A percentile compares a stretch with the other conserved stretches of the same genome.
Evolutionary conservation across 2,888 invertebrate species (phyloP).

Genomic region (Abrostola triplasia): DNA sequence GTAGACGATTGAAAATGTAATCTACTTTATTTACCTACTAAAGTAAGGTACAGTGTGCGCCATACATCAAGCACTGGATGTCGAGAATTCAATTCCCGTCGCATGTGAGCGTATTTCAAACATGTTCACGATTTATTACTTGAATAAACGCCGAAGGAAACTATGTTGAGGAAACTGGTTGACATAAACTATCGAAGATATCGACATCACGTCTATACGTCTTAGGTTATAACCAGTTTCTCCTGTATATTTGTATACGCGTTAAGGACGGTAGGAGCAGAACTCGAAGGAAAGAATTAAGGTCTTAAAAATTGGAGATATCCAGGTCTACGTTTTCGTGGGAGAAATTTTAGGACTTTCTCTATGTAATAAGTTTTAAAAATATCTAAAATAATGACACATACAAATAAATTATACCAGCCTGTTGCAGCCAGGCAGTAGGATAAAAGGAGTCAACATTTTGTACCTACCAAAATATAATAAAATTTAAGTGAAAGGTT

Average conservation of each 20-base stretch:
- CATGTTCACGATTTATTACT: constrained; percentile 36
- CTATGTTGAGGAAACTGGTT: constrained; percentile 14
- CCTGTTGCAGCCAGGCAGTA: too few species aligned
- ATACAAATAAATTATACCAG: too few species aligned
- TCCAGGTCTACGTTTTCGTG: too few species aligned
- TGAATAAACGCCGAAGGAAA: constrained; percentile 19
- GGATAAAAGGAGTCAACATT: too few species aligned
- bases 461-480: too few species aligned
- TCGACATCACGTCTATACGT: constrained; percentile 28
- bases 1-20: background rate
- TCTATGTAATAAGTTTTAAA: too few species aligned
- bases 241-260: background rate
- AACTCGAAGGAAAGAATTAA: too few species aligned
- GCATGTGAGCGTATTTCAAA: constrained; percentile 22
- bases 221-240: constrained; percentile 9
- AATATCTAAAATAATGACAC: too few species aligned
- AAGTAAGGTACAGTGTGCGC: background rate
- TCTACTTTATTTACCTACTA: background rate
- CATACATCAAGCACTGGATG: constrained; percentile 35
- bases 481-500: too few species aligned
- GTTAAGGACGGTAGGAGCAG: too few species aligned
- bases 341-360: too few species aligned
- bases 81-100: constrained; percentile 40
- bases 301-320: too few species aligned
- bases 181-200: constrained; percentile 23